phyloP scores from a whole-genome alignment of 2,113 vertebrate genomes.

The Tyrannus savana region DNA sequence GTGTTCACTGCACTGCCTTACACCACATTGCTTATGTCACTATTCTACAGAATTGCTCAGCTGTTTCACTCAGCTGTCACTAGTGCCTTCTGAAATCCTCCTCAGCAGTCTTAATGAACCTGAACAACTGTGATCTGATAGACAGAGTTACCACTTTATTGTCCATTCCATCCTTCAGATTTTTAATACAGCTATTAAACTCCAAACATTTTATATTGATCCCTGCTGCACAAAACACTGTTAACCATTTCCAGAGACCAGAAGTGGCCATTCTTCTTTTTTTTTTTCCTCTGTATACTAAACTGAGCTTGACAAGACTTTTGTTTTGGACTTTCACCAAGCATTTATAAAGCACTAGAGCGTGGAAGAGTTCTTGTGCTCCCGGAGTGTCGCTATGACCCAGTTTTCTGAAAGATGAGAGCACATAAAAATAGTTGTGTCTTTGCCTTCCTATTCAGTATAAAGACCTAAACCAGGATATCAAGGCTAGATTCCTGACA shows the following conservation, averaged over 20 bases:
- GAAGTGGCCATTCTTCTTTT: neutral
- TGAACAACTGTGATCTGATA: slow-evolving; percentile 10
- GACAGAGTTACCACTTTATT: neutral
- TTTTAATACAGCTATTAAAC: neutral
- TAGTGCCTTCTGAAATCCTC: neutral
- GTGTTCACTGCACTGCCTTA: neutral
- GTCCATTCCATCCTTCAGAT: neutral
- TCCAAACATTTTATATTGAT: neutral
- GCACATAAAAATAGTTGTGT: slow-evolving; percentile 24
- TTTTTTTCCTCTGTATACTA: neutral
- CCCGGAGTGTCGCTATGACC: neutral
- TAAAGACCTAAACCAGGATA: neutral
- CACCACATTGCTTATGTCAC: neutral
- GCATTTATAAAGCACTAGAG: slow-evolving; percentile 7
- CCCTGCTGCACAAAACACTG: neutral
- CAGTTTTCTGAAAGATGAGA: slow-evolving; percentile 49
- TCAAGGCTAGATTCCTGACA: neutral
- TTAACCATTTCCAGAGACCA: neutral
- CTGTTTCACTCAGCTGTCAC: neutral
- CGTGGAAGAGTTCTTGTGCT: neutral
- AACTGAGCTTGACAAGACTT: neutral
- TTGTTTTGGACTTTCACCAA: neutral
- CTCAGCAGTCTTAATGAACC: neutral
- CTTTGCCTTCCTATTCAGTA: neutral
- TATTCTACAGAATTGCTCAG: neutral